phyloP scores from a whole-genome alignment of 2,113 vertebrate species.

The Anser cygnoides region DNA sequence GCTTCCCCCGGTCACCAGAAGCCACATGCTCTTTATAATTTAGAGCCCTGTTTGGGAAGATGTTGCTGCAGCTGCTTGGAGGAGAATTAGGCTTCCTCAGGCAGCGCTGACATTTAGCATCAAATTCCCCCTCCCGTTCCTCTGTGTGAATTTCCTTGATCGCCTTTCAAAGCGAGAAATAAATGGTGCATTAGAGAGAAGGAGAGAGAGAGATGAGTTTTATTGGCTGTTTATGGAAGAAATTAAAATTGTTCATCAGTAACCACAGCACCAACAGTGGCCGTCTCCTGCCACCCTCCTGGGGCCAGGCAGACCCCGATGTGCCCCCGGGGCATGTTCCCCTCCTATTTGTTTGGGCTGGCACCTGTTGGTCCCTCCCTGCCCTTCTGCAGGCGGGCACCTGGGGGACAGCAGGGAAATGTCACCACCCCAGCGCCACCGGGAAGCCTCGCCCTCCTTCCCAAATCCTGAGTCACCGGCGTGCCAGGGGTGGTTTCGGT shows the following conservation, averaged over 20 bases:
- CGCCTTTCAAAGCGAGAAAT: conserved; percentile 42
- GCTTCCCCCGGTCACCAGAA: neutral
- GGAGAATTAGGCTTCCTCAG: neutral
- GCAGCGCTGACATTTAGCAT: conserved; percentile 46
- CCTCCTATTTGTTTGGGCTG: neutral
- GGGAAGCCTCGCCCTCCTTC: neutral
- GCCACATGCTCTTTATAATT: neutral
- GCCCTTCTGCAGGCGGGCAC: conserved; percentile 47
- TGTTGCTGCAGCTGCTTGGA: neutral
- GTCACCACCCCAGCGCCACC: neutral
- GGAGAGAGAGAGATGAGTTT: conserved; percentile 40
- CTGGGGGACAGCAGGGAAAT: conserved; percentile 22
- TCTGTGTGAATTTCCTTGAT: conserved; percentile 7
- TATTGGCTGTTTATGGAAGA: conserved; percentile 68
- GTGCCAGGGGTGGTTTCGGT: accelerated
- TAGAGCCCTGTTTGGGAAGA: accelerated
- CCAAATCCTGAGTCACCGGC: neutral
- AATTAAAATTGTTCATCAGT: conserved; percentile 63
- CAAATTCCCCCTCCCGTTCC: neutral
- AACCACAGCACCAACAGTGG: neutral
- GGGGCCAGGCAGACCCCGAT: neutral
- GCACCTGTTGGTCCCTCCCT: conserved; percentile 18
- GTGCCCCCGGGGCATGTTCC: neutral
- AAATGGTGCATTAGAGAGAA: conserved; percentile 56
- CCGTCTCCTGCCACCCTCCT: neutral